phyloP scores from a whole-genome alignment of 2,113 vertebrate genomes.

The Riparia riparia region DNA sequence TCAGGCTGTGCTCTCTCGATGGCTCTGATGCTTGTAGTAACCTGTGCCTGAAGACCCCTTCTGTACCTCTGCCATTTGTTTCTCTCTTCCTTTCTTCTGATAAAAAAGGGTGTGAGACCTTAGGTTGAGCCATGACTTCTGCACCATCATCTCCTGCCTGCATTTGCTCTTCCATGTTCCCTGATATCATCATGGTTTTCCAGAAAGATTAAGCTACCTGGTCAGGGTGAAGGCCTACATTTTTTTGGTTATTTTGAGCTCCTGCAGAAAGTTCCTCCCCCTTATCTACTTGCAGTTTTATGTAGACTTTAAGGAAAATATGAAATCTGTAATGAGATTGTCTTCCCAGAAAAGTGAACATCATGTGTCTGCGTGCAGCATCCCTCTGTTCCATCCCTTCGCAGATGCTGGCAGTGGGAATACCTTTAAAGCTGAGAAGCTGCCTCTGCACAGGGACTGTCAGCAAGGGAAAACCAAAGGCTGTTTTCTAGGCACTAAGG shows the following conservation, averaged over 20 bases:
- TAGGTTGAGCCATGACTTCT: background rate
- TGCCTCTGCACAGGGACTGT: background rate
- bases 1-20: background rate
- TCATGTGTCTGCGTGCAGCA: background rate
- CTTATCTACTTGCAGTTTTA: background rate
- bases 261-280: background rate
- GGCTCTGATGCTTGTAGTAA: background rate
- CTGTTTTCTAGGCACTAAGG: background rate
- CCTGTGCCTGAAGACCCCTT: background rate
- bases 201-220: background rate
- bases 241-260: background rate
- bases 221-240: background rate
- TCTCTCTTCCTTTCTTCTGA: background rate
- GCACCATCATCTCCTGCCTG: background rate
- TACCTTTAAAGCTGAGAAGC: background rate
- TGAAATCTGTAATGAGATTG: background rate
- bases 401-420: background rate
- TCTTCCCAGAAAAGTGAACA: background rate
- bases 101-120: background rate
- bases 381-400: background rate
- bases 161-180: background rate
- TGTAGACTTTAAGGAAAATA: background rate
- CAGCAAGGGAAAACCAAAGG: background rate
- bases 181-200: background rate
- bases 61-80: background rate